Evolutionary conservation across 2,888 invertebrate genomes (phyloP).

Genomic region (Diarsia brunnea): DNA sequence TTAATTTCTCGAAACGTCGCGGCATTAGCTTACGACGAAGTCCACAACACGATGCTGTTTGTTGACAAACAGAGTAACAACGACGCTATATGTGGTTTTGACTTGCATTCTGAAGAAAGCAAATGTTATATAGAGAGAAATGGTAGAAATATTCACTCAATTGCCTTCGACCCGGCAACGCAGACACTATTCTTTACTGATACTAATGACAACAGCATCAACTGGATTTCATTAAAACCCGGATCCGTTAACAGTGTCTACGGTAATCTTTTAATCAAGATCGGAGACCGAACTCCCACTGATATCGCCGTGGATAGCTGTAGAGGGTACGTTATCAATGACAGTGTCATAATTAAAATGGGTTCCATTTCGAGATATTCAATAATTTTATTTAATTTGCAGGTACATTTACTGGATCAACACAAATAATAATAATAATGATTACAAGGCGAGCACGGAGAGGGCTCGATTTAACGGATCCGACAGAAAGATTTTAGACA

Average conservation of each 20-base stretch:
- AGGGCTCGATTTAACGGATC: neutral
- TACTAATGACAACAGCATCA: neutral
- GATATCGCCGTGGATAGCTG: neutral
- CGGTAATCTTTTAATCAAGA: neutral
- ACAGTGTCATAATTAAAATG: neutral
- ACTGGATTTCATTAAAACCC: neutral
- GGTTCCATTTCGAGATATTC: neutral
- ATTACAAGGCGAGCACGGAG: neutral
- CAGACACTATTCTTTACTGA: neutral
- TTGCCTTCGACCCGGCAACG: neutral
- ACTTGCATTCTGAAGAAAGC: neutral
- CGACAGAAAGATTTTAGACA: neutral
- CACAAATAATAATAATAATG: neutral
- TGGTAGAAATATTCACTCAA: neutral
- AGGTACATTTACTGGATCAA: neutral
- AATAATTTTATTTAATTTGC: neutral
- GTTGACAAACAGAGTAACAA: neutral
- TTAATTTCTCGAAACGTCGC: neutral
- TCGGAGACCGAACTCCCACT: neutral
- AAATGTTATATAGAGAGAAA: neutral
- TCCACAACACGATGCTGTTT: neutral
- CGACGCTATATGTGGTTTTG: neutral
- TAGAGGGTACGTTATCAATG: neutral
- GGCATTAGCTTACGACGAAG: neutral
- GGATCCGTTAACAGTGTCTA: neutral